A percentile compares a stretch with the other conserved stretches of the same genome.
These are phyloP conservation scores for Lipophrys pholis DNA, from an alignment of 2,113 vertebrate genomes.

Conservation along the genomic window DNA sequence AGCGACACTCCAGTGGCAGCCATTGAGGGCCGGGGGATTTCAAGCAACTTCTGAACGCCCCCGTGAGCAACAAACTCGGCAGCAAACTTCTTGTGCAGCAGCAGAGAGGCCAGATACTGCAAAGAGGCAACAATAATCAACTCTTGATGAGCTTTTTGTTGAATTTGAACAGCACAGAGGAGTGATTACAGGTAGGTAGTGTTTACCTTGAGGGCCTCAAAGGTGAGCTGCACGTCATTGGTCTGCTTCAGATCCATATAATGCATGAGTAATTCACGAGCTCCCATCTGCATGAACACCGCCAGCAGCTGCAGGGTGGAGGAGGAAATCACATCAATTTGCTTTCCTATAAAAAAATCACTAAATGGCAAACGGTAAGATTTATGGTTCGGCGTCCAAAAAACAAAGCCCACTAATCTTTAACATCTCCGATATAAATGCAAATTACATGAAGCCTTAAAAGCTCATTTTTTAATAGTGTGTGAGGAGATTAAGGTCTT, in stretches of 20 bases:
- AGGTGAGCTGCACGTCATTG: conserved; percentile 96
- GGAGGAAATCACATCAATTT: conserved; percentile 17
- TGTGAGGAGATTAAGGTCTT: not conserved
- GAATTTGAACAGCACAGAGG: not conserved
- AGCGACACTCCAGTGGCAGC: conserved; percentile 98
- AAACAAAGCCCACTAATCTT: not conserved
- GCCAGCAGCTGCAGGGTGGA: conserved; percentile 87
- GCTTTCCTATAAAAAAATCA: not conserved
- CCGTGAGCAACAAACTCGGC: conserved; percentile 98
- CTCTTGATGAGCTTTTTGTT: not conserved
- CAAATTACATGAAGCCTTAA: not conserved
- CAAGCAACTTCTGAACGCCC: conserved; percentile 96
- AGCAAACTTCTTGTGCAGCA: conserved; percentile 99
- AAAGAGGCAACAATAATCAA: not conserved
- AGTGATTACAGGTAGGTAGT: not conserved
- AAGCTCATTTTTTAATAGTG: not conserved
- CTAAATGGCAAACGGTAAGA: not conserved
- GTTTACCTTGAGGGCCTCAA: conserved; percentile 96
- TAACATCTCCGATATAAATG: not conserved
- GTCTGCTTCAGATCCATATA: conserved; percentile 98
- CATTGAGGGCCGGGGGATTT: conserved; percentile 98
- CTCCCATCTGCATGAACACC: conserved; percentile 98
- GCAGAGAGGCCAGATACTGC: conserved; percentile 96
- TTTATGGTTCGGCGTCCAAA: not conserved
- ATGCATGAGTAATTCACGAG: conserved; percentile 96